Evolutionary conservation across 2,888 invertebrate genomes (phyloP).

Genomic region (Nymphalis c-album): DNA sequence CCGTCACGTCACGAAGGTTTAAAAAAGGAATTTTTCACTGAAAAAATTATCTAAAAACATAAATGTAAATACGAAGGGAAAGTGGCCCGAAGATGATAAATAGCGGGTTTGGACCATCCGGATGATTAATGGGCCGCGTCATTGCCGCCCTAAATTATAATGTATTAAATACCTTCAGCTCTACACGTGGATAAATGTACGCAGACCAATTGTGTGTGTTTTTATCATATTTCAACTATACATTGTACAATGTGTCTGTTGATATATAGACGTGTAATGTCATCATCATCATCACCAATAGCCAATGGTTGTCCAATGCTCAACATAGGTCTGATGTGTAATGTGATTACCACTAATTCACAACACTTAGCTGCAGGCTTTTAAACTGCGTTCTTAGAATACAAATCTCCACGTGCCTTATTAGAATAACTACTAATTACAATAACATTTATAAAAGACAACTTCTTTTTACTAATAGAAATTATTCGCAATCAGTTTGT

Average conservation of each 20-base stretch:
- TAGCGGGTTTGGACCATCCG: constrained; percentile 36
- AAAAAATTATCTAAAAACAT: constrained; percentile 39
- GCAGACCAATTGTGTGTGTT: constrained; percentile 20
- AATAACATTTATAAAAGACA: too few species aligned
- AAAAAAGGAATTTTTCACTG: constrained; percentile 24
- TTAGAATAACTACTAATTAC: too few species aligned
- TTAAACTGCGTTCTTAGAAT: too few species aligned
- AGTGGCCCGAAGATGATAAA: constrained; percentile 54
- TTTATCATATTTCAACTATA: constrained; percentile 18
- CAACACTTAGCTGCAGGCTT: too few species aligned
- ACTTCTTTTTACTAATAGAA: too few species aligned
- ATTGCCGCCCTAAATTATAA: constrained; percentile 49
- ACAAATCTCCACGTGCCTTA: too few species aligned
- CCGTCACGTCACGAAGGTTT: constrained; percentile 17
- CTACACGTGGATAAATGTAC: constrained; percentile 14
- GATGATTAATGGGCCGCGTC: constrained; percentile 51
- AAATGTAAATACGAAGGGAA: constrained; percentile 54
- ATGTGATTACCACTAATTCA: not conserved
- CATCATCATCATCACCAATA: too few species aligned
- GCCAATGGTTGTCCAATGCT: too few species aligned
- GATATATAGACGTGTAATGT: not conserved
- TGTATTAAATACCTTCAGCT: constrained; percentile 37
- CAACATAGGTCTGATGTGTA: too few species aligned
- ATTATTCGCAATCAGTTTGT: too few species aligned
- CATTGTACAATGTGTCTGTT: not conserved